Conservation (phyloP, 2,113 vertebrate genomes). For the Accipiter cooperii region DNA sequence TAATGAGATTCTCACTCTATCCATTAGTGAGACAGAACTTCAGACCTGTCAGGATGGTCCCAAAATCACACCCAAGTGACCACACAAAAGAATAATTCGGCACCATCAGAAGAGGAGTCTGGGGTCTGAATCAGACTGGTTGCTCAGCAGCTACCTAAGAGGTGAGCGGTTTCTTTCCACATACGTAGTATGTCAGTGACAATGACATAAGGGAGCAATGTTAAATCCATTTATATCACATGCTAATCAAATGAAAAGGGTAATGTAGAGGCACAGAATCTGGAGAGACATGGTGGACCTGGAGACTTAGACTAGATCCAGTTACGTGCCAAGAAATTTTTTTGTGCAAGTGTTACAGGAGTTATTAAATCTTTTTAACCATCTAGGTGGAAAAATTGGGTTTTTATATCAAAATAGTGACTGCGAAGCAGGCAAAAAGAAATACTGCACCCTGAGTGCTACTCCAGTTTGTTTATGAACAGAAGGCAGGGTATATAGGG, state of each 20-base stretch:
- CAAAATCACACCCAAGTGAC: not conserved
- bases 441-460: accelerated
- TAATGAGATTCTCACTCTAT: not conserved
- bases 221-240: not conserved
- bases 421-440: not conserved
- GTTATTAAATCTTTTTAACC: not conserved
- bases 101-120: not conserved
- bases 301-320: not conserved
- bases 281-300: not conserved
- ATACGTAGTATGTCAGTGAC: not conserved
- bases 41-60: not conserved
- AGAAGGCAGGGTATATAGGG: not conserved
- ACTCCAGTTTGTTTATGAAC: not conserved
- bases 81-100: not conserved
- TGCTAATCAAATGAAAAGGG: not conserved
- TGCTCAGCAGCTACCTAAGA: not conserved
- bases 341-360: not conserved
- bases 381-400: not conserved
- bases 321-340: not conserved
- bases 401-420: not conserved
- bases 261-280: not conserved
- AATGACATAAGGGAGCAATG: not conserved
- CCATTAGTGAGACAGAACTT: not conserved
- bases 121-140: not conserved
- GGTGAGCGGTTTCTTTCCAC: not conserved